phyloP scores from a whole-genome alignment of 2,113 vertebrate species.

The Rhea pennata region DNA sequence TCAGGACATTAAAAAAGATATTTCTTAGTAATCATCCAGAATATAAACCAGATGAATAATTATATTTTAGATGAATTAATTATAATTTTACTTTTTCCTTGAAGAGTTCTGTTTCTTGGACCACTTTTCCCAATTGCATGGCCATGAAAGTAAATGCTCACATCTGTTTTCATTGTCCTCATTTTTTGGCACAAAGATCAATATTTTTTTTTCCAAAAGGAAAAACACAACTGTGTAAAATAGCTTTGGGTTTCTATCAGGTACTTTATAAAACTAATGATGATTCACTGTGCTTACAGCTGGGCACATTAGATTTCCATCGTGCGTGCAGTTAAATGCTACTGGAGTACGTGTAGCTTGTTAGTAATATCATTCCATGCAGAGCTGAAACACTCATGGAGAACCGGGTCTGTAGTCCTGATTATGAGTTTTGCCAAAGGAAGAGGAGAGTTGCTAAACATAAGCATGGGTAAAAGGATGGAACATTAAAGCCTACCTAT shows the following conservation, averaged over 20 bases:
- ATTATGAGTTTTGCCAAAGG: not conserved
- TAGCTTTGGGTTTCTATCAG: not conserved
- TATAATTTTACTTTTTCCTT: not conserved
- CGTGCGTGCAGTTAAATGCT: not conserved
- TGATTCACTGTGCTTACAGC: not conserved
- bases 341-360: not conserved
- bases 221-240: not conserved
- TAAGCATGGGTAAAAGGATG: not conserved
- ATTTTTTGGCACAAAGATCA: not conserved
- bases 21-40: not conserved
- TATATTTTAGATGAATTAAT: not conserved
- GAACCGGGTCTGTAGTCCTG: not conserved
- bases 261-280: not conserved
- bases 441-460: not conserved
- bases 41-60: not conserved
- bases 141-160: not conserved
- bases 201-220: not conserved
- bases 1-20: not conserved
- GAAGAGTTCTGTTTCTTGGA: not conserved
- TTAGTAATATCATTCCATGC: not conserved
- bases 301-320: not conserved
- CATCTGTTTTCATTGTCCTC: not conserved
- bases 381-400: not conserved
- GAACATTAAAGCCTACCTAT: not conserved
- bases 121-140: not conserved